Base-by-base conservation (phyloP, 1,140 invertebrate species). In the Drosophila insularis region DNA sequence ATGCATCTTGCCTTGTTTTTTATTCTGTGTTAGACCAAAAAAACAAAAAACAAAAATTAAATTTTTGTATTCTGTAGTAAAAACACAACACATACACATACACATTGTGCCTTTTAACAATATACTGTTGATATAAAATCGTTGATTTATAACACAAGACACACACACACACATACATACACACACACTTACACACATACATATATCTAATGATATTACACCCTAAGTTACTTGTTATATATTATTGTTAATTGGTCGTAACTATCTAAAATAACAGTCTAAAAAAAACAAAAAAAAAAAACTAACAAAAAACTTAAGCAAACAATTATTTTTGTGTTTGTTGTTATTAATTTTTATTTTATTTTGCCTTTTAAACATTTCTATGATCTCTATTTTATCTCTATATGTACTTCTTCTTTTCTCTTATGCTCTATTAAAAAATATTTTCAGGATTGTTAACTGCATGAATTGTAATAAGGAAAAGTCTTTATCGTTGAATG, bases 391-490 rank as follows among this genome's bases (percentile, higher is more conserved):
- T 56, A 56, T 59, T 71, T 71, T 71, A 64, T 23, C n/a, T 74
- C 60, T 43, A 64, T 50, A n/a, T 54, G 27, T 27, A 5, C 5
- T 27, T 63, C 67, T 59, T 68, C 63, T 63, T 63, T 43, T 78
- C 75, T 78, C 60, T 69, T 63, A 78, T 67, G 60, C 50, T 59
- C 67, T 71, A 68, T 62, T 37, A 37, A 79, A 71, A 37, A 78
- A 74, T 77, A 82, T 68, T 91, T 91, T 75, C 90, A 91, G 90
- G 90, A 91, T 91, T 84, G 90, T 91, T 85, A 91, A 90, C 85
- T 91, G 85, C 90, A 91, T 91, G 90, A 91, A 91, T 91, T 91
- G 90, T 90, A 90, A 90, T 84, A 90, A 84, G 89, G 90, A 91
- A 91, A 91, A 91, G 74, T 89, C 87, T 55, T 73, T 91, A 75